A percentile compares a stretch with the other conserved stretches of the same genome.
Evolutionary conservation across 37 sponge, comb jelly and placozoan species (phyloP).

Genomic region (Dysidea cf. avara): DNA sequence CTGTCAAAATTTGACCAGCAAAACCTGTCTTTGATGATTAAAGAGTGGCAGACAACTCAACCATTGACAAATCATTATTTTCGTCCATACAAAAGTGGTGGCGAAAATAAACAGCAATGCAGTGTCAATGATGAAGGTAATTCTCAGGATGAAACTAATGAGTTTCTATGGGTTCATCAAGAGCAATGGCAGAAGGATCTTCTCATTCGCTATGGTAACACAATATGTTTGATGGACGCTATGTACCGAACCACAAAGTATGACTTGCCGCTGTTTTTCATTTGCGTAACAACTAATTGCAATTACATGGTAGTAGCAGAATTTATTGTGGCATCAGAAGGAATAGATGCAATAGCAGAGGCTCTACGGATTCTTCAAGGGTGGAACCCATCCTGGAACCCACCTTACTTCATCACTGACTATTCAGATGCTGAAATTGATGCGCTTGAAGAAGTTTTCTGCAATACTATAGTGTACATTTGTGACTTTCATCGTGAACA

Average conservation of each 20-base stretch:
- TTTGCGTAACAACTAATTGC: slow-evolving; percentile 37
- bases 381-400: background rate
- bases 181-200: slow-evolving; percentile 52
- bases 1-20: slow-evolving; percentile 30
- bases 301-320: slow-evolving; percentile 39
- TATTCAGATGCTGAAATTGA: slow-evolving; percentile 2
- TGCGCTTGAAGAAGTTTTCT: background rate
- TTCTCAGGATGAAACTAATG: too few species aligned
- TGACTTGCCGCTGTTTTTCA: slow-evolving; percentile 40
- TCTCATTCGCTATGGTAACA: slow-evolving; percentile 32
- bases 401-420: background rate
- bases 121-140: too few species aligned
- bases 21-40: slow-evolving; percentile 12
- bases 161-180: slow-evolving; percentile 35
- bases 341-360: slow-evolving; percentile 15
- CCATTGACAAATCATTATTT: slow-evolving; percentile 3
- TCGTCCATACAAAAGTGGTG: slow-evolving; percentile 27
- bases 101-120: too few species aligned
- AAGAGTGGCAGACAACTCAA: slow-evolving; percentile 14
- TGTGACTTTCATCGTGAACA: slow-evolving; percentile 2
- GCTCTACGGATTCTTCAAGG: background rate
- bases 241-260: slow-evolving; percentile 39
- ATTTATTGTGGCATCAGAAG: slow-evolving; percentile 35
- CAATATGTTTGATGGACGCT: slow-evolving; percentile 34
- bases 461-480: background rate